These are phyloP conservation scores for Heliopora coerulea DNA, from an alignment of 92 coral and sea anemone genomes.

Conservation along the genomic window DNA sequence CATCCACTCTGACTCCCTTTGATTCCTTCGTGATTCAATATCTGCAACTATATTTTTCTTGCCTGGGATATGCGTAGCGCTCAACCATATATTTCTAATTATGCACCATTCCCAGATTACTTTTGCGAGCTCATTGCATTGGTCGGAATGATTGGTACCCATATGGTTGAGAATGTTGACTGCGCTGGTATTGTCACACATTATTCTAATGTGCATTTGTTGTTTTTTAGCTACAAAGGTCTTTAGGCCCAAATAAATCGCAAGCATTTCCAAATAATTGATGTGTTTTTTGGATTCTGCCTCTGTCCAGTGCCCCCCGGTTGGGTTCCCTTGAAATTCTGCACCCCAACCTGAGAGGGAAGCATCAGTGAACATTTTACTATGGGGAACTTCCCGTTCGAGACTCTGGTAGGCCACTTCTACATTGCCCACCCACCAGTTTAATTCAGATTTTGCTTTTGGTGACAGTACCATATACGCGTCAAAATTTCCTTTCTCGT, in stretches of 20 bases:
- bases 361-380: constrained; percentile 7
- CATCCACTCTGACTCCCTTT: constrained; percentile 55
- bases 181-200: constrained; percentile 1
- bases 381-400: background rate
- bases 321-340: background rate
- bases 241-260: background rate
- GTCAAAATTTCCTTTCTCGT: constrained; percentile 51
- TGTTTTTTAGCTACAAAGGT: background rate
- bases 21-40: constrained; percentile 41
- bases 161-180: background rate
- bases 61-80: constrained; percentile 14
- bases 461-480: constrained; percentile 41
- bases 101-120: background rate
- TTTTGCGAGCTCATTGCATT: background rate
- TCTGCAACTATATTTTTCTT: constrained; percentile 36
- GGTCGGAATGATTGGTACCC: background rate
- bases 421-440: constrained; percentile 55
- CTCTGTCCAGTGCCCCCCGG: background rate
- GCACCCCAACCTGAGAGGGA: constrained; percentile 25
- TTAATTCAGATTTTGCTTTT: constrained; percentile 30
- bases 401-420: constrained; percentile 28
- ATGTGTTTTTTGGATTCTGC: background rate
- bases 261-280: background rate
- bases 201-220: background rate
- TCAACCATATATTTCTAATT: background rate